Conservation (phyloP, 2,113 vertebrate species). For the Toxotes chatareus region DNA sequence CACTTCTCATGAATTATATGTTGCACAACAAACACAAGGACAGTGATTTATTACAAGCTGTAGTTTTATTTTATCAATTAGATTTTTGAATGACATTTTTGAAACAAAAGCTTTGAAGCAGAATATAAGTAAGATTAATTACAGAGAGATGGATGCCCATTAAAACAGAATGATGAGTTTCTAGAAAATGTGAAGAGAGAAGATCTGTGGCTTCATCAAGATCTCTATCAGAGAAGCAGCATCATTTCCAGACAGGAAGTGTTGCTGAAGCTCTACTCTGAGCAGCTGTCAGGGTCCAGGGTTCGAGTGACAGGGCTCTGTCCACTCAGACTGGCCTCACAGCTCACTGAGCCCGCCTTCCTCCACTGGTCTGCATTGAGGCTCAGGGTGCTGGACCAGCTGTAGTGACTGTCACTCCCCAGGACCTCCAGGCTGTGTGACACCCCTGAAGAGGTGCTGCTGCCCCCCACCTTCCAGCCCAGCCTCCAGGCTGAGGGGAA, state of each 20-base stretch:
- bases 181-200: neutral
- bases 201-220: neutral
- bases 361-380: conserved; percentile 62
- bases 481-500: conserved; percentile 67
- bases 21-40: too few species aligned
- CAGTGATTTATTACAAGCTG: too few species aligned
- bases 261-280: conserved; percentile 6
- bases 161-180: neutral
- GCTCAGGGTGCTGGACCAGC: conserved; percentile 63
- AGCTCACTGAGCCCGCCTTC: conserved; percentile 54
- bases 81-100: too few species aligned
- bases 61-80: too few species aligned
- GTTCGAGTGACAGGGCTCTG: conserved; percentile 59
- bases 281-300: conserved; percentile 59
- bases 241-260: neutral
- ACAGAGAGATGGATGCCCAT: neutral
- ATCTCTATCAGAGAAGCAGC: neutral
- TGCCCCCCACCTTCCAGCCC: conserved; percentile 60
- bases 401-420: too few species aligned
- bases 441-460: too few species aligned
- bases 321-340: conserved; percentile 63
- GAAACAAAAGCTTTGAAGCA: neutral
- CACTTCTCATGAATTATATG: too few species aligned
- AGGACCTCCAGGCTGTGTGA: neutral
- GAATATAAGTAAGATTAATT: neutral